Base-by-base conservation (phyloP, 2,113 vertebrate genomes). In the Narcine bancroftii region DNA sequence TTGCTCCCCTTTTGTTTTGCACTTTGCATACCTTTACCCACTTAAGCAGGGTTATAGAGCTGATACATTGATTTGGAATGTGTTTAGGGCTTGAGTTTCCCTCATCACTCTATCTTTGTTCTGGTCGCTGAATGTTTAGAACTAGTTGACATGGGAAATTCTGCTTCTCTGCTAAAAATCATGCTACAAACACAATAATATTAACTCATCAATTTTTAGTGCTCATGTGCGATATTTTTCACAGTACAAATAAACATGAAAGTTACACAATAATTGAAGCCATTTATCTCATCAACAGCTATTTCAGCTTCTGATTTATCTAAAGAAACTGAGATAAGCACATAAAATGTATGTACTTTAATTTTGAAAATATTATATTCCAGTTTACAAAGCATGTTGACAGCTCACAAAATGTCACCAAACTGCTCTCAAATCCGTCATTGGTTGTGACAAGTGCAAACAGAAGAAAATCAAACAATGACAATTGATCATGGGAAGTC, bases 351-450 rank as follows among this genome's bases (percentile, higher is more conserved):
- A 53, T 39, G 60, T 60, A 87, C 15, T 87, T n/a, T 15, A 87
- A 87, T 63, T 63, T 87, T 87, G 53, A 63, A 87, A 87, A 63
- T 87, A 36, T 63, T 87, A n/a, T 21, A 87, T 60, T 87, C 15
- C 21, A 60, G 19, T n/a, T 87, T 87, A 69, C 39, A 91, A 69
- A 47, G 65, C 65, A 69, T 71, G 89, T 47, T 47, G 7, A 39
- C 19, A 33, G 87, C 13, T 91, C 39, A 45, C 39, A 91, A 42
- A 47, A 47, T 91, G 24, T 39, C 26, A 29, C 5, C 21, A 69
- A 26, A 71, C 89, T 26, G 26, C 79, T 69, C 69, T 66, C 63
- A 91, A 91, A 39, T 69, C 26, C 39, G 10, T 24, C 42, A 47
- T 69, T 91, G 63, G 2, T 69, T 69, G 47, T 47, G 63, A 69